Evolutionary conservation across 2,888 invertebrate genomes (phyloP).

Genomic region (Synanthedon tipuliformis): DNA sequence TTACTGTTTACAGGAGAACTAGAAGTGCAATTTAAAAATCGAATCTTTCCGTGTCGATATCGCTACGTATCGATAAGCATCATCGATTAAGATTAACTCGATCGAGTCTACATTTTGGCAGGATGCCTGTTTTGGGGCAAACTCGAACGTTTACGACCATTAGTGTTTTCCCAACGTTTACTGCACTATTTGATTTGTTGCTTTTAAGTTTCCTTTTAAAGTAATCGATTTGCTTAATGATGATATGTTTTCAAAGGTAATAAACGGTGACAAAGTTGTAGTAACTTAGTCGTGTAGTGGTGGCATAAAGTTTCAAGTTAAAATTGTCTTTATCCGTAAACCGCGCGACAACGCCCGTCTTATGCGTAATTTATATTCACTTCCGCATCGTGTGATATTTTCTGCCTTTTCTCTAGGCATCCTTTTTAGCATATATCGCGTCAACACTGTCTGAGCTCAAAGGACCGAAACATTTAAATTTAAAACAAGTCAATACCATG

Average conservation of each 20-base stretch:
- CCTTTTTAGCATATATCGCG: slow-evolving; percentile 28
- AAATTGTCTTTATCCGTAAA: slow-evolving; percentile 3
- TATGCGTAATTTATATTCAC: slow-evolving; percentile 57
- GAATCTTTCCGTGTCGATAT: neutral
- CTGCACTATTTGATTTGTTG: neutral
- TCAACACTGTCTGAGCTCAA: slow-evolving; percentile 15
- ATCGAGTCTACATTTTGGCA: neutral
- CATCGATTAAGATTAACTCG: neutral
- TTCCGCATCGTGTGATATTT: slow-evolving; percentile 40
- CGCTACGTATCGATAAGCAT: neutral
- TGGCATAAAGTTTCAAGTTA: neutral
- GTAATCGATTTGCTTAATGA: too few species aligned
- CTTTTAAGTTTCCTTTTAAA: too few species aligned
- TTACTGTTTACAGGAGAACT: too few species aligned
- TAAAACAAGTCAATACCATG: slow-evolving; percentile 19
- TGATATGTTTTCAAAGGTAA: too few species aligned
- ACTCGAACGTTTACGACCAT: neutral
- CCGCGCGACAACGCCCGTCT: slow-evolving; percentile 38
- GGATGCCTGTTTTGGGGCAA: neutral
- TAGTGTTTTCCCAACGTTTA: neutral
- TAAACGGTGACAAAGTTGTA: too few species aligned
- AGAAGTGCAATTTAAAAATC: too few species aligned
- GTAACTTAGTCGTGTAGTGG: too few species aligned
- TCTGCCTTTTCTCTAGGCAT: slow-evolving; percentile 36
- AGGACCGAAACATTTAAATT: slow-evolving; percentile 29